Evolutionary conservation across 2,888 invertebrate genomes (phyloP), one percentile per base, ranked within the genome.

Genomic region (Lasius platythorax): DNA sequence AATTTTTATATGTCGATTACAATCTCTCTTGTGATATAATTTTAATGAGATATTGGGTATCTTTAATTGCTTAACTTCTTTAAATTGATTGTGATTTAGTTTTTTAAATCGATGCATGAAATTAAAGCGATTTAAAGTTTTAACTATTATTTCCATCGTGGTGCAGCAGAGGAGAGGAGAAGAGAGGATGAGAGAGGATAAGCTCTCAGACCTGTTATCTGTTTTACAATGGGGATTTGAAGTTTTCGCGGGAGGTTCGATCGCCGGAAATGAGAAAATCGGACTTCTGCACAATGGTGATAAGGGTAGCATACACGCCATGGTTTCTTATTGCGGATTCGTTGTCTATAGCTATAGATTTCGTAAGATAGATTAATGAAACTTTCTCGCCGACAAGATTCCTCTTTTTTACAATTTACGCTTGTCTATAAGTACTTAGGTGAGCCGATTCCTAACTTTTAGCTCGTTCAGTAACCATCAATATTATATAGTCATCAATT

Each of bases 191-290:
- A 23, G 4, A 15, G 18, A n/a, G 6, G 37, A 33, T 68, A 67
- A 68, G 40, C 46, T 70, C 28, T 67, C n/a, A 28, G 40, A 74
- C n/a, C 67, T 23, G 33, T n/a, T 72, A 82, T 83, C 70, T 67
- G 46, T 82, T 81, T 75, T 70, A 70, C 46, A 66, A 79, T 76
- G 30, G 11, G 50, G 61, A 30, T 61, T 64, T 43, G 9, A 66
- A 88, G 73, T 88, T 88, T 82, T 67, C 64, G 68, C 37, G 53
- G 66, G 37, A 74, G 75, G 79, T 79, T 79, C 64, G 66, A 67
- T 53, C 58, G 78, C 61, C 78, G 89, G 85, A 87, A 86, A 89
- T 84, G 87, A 86, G 85, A 88, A 84, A 85, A 84, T 84, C 83
- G 46, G 74, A 73, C 70, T 76, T 53, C 79, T 84, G 86, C 67